Evolutionary conservation across 2,888 invertebrate species (phyloP).

Genomic region (Sminthurinus aureus): DNA sequence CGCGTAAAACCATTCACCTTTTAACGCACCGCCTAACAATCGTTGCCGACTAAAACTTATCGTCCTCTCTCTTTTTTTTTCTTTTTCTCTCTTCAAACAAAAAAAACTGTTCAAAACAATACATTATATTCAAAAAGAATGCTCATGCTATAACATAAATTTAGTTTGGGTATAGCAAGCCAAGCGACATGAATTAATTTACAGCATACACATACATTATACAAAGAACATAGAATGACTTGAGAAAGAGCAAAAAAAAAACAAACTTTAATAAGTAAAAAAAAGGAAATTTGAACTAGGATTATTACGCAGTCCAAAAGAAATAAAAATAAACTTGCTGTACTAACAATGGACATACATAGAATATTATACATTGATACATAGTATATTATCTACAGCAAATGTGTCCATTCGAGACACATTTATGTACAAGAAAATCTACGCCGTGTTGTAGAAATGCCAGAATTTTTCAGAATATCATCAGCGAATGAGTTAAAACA

Average conservation of each 20-base stretch:
- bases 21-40: constrained; percentile 16
- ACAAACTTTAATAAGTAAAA: neutral
- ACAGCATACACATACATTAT: neutral
- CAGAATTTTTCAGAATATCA: too few species aligned
- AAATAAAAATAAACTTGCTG: too few species aligned
- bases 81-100: neutral
- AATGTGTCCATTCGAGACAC: too few species aligned
- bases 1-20: constrained; percentile 2
- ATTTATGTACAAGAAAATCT: too few species aligned
- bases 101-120: constrained; percentile 7
- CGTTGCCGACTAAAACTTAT: neutral
- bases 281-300: neutral
- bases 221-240: neutral
- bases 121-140: neutral
- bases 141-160: constrained; percentile 16
- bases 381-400: too few species aligned
- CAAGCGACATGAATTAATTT: constrained; percentile 13
- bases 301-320: too few species aligned
- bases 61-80: neutral
- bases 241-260: neutral
- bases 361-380: too few species aligned
- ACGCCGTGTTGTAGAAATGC: too few species aligned
- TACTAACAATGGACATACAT: too few species aligned
- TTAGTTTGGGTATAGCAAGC: neutral
- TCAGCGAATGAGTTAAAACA: too few species aligned